phyloP scores from a whole-genome alignment of 2,113 vertebrate species.

The Laticauda colubrina region DNA sequence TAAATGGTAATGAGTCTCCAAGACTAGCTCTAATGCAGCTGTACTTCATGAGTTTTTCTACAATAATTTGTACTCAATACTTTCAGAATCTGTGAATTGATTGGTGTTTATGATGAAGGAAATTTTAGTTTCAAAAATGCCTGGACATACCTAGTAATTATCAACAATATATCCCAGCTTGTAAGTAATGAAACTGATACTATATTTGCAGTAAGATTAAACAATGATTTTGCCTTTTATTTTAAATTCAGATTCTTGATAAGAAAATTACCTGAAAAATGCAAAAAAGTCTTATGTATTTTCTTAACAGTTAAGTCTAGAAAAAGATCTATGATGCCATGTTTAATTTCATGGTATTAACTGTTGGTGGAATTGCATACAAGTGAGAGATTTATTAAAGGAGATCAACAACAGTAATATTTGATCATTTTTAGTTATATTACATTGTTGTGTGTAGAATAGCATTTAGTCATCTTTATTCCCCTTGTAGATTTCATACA shows the following conservation, averaged over 20 bases:
- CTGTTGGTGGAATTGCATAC: neutral
- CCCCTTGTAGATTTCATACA: neutral
- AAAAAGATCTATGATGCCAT: neutral
- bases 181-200: conserved; percentile 71
- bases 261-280: neutral
- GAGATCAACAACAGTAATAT: neutral
- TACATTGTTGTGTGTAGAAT: neutral
- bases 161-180: conserved; percentile 96
- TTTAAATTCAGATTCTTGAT: neutral
- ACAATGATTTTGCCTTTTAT: neutral
- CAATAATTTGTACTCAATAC: conserved; percentile 30
- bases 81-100: conserved; percentile 88
- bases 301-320: neutral
- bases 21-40: neutral
- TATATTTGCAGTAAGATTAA: neutral
- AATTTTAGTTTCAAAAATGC: conserved; percentile 94
- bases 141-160: conserved; percentile 97
- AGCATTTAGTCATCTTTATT: neutral
- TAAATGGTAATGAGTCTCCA: neutral
- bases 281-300: neutral
- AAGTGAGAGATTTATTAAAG: neutral
- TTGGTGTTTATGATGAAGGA: conserved; percentile 90
- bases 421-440: neutral
- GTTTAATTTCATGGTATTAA: neutral
- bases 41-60: neutral